A percentile compares a stretch with the other conserved stretches of the same genome.
phyloP scores from a whole-genome alignment of 2,113 vertebrate genomes.

The human region GRCh38 chr1:228749001-228749500 shows the following conservation, averaged over 20 bases:
- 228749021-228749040: background rate
- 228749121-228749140: background rate
- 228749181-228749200: background rate
- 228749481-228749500: background rate
- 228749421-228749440: background rate
- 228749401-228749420: background rate
- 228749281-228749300: background rate
- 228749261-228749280: background rate
- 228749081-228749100: background rate
- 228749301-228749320: background rate
- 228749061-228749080: no score
- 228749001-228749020: background rate
- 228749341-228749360: background rate
- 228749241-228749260: background rate
- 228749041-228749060: background rate
- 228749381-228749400: background rate
- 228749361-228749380: background rate
- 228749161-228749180: background rate
- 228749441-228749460: background rate
- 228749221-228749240: no score
- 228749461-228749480: background rate
- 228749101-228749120: background rate
- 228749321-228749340: background rate
- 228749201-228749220: no score
- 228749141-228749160: background rate